Base-by-base conservation (phyloP, 2,113 vertebrate species). In the Balaenoptera acutorostrata region DNA sequence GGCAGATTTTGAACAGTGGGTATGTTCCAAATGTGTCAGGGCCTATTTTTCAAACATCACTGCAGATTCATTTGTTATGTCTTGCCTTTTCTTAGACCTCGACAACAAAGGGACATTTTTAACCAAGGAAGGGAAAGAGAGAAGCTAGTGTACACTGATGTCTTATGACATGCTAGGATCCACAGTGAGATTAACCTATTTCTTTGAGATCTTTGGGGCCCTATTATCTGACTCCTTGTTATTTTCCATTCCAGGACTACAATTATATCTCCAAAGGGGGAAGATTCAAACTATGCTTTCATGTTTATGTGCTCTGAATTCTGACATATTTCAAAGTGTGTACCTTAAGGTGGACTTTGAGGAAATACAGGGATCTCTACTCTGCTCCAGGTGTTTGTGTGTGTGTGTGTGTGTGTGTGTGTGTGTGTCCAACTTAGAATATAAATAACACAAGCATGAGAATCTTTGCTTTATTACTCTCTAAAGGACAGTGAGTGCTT, bases 21-120 rank as follows among this genome's bases (percentile, higher is more conserved):
- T 84, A 93, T 97, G 98, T 97, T 98, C 98, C 97, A 97, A 97
- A 97, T 97, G 93, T 98, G 98, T 98, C 98, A 97, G 80, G 80
- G 80, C 95, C 31, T 92, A 98, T 97, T 98, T 98, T 98, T 97
- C 97, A 98, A 96, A 97, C 93, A 96, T 97, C 97, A 95, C 94
- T 97, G 96, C 80, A 11, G 97, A 96, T 90, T 97, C 98, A 97
- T 75, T 89, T 21, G 21, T 93, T 97, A 95, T 85, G 88, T 97
- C 88, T 97, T 96, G 59, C 83, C 95, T 95, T 97, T 97, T 98
- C 97, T 96, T 88, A 97, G 97, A 95, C 96, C 77, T 85, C 96
- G 93, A 97, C 71, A 96, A 96, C 93, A 95, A 97, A 98, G 91
- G 77, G 81, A 90, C 88, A 84, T 87, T 97, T 97, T 96, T 92